Evolutionary conservation across 2,888 invertebrate species (phyloP).

Genomic region (Phortica magna): DNA sequence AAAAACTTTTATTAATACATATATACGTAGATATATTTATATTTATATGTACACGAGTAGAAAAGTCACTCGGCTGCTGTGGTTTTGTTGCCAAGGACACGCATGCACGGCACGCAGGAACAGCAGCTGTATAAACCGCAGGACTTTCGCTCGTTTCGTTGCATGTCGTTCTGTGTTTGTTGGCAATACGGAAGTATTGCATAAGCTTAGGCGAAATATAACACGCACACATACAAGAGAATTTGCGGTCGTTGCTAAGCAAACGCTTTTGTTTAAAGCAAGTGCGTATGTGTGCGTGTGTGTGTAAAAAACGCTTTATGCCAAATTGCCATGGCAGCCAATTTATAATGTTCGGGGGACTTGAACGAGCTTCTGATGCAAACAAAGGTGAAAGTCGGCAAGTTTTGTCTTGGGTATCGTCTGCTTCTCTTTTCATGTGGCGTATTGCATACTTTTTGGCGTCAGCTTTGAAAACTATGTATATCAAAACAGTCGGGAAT

Average conservation of each 20-base stretch:
- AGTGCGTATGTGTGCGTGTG: neutral
- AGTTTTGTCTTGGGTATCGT: constrained; percentile 46
- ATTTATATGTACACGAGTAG: too few relatives aligned
- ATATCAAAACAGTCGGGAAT: too few relatives aligned
- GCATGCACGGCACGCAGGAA: neutral
- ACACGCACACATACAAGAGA: neutral
- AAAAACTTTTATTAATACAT: too few relatives aligned
- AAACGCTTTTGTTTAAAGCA: neutral
- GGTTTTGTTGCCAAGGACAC: constrained; percentile 13
- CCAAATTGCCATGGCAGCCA: constrained; percentile 4
- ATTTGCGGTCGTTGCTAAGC: neutral
- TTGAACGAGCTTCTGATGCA: constrained; percentile 35
- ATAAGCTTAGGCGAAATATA: neutral
- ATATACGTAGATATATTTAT: too few relatives aligned
- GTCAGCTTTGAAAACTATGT: constrained; percentile 48
- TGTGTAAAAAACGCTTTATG: constrained; percentile 1
- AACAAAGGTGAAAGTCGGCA: constrained; percentile 29
- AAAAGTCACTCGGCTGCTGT: constrained; percentile 17
- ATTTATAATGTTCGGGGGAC: neutral
- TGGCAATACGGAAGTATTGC: neutral
- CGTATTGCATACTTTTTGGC: constrained; percentile 10
- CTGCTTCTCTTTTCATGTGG: neutral
- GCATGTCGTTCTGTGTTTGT: neutral
- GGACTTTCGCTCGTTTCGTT: neutral
- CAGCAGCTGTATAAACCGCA: neutral